Evolutionary conservation across 2,888 invertebrate species (phyloP), one percentile per base, ranked within the genome.

Genomic region (Lacanobia oleracea): DNA sequence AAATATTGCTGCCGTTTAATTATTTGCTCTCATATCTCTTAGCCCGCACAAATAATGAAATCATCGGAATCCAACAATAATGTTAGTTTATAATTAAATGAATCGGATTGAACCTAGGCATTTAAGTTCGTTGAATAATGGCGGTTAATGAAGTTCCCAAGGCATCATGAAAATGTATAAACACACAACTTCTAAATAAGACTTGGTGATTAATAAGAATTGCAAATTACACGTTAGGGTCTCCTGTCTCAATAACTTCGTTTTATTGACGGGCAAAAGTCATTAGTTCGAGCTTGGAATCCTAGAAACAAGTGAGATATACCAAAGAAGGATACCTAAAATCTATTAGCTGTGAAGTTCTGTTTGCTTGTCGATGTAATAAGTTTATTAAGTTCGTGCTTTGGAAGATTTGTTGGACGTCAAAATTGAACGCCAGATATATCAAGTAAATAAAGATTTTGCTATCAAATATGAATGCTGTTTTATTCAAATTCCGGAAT

Each of bases 161-260:
- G 66, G 43, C 21, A 57, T 71, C 67, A 67, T 76, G 64, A 76
- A 81, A 76, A 79, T 81, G 33, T 57, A 77, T 81, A 64, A 70
- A 67, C 43, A 54, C 50, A 43, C 27, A 8, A 27, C 48, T 65
- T 66, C 69, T 81, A 64, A 77, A 77, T 77, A 81, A 76, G 53
- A 77, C 71, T 67, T 53, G 63, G 70, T 81, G 64, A 71, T 76
- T 64, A 81, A 67, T 80, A 77, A 77, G 67, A 70, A 69, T 81
- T 65, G 71, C 77, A 50, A 77, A 75, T 62, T 82, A 67, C 27
- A 45, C 16, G 14, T 77, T 65, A 76, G 70, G 33, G 64, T 81
- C 77, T 62, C 33, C 48, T 48, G 65, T 68, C 60, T 70, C 18
- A 72, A 72, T 82, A 79, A 82, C 68, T 82, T 79, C 40, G 21